phyloP scores from a whole-genome alignment of 2,797 vertebrate species.

The Staurois parvus region DNA sequence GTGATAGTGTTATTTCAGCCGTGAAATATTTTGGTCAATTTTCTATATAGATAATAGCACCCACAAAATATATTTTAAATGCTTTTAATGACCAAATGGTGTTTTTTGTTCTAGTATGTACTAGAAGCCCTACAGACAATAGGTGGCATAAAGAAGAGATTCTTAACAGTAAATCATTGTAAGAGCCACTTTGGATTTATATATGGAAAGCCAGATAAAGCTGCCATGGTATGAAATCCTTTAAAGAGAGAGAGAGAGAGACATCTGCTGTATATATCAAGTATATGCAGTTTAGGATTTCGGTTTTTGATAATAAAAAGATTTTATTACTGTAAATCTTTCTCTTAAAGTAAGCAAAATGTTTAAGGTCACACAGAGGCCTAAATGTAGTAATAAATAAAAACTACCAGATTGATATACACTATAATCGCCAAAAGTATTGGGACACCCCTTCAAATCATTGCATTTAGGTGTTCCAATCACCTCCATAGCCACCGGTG shows the following conservation, averaged over 20 bases:
- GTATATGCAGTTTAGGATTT: slow-evolving; percentile 33
- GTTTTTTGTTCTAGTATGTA: background rate
- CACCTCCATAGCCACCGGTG: too few relatives aligned
- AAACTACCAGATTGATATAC: too few relatives aligned
- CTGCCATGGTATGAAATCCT: slow-evolving; percentile 17
- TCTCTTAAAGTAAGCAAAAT: background rate
- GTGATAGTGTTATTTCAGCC: too few relatives aligned
- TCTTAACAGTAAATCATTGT: slow-evolving; percentile 14
- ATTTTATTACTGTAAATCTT: slow-evolving; percentile 2
- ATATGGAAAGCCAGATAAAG: slow-evolving; percentile 45
- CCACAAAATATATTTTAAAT: background rate
- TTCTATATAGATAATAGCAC: background rate
- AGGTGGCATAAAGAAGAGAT: background rate
- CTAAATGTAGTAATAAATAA: background rate
- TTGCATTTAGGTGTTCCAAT: too few relatives aligned
- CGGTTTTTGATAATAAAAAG: background rate
- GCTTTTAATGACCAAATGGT: background rate
- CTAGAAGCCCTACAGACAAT: slow-evolving; percentile 13
- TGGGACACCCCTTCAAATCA: too few relatives aligned
- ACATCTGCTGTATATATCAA: slow-evolving; percentile 56
- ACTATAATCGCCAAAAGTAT: too few relatives aligned
- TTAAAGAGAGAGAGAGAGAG: slow-evolving; percentile 52
- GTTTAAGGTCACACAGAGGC: background rate
- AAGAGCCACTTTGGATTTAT: slow-evolving; percentile 35
- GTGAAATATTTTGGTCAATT: background rate